Evolutionary conservation across 1,140 invertebrate genomes (phyloP), one percentile per base, ranked within the genome.

Genomic region (Rhopalosiphum maidis): DNA sequence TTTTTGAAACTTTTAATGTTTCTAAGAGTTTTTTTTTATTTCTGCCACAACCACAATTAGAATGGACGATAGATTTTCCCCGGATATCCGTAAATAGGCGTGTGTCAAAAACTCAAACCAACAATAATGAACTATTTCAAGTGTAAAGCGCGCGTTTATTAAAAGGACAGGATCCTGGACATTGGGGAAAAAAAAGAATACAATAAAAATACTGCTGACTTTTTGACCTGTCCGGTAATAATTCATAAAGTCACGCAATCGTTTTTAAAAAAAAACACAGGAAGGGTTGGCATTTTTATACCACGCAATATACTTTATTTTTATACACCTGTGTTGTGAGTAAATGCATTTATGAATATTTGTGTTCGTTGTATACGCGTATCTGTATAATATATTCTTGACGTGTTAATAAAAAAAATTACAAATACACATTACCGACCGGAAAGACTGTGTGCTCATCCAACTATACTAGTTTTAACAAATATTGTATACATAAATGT

Each of bases 201-300:
- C 51, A 89, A 54, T 2, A 60, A 60, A 93, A 93, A 54, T 23
- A 48, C 43, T 25, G 5, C 46, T 9, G 77, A 94, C 77, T 41
- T 91, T 94, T 94, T 85, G 89, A 94, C 48, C 35, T 55, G 54
- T 37, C 48, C 46, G 86, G 43, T 35, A 48, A 93, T 87, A 91
- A 85, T 77, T 93, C 93, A 92, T 77, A 60, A 89, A 46, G 43
- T 87, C 86, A 60, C 68, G 51, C 54, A 94, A 86, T 60, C 90
- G n/a, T 77, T 91, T 91, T 22, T 30, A 9, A 46, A 43, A 77
- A 90, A 89, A 86, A 86, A 86, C n/a, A 41, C 11, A 46, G 85
- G 25, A 30, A 86, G 15, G 85, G 85, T 86, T 46, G 48, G 22
- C 22, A 35, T 89, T 89, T 89, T 89, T 89, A 86, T n/a, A 86